Evolutionary conservation across 2,113 vertebrate genomes (phyloP).

Genomic region (Microtus oregoni): DNA sequence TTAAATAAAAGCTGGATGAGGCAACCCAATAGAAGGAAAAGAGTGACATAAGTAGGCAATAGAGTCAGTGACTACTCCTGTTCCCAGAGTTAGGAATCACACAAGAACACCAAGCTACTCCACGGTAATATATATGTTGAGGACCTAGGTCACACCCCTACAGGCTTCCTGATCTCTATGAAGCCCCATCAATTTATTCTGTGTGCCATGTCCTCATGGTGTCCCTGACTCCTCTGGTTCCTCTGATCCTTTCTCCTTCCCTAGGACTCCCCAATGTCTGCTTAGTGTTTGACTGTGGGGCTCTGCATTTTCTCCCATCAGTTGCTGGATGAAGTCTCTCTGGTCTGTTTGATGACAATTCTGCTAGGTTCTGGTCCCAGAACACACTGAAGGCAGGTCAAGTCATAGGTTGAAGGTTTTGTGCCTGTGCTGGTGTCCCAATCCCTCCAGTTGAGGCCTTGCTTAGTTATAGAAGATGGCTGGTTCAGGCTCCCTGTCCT

Average conservation of each 20-base stretch:
- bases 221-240: neutral
- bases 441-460: neutral
- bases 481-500: neutral
- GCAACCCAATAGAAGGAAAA: neutral
- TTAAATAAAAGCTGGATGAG: neutral
- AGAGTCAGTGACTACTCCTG: neutral
- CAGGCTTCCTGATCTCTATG: too few relatives aligned
- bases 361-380: neutral
- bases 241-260: neutral
- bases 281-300: neutral
- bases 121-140: neutral
- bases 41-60: neutral
- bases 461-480: neutral
- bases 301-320: neutral
- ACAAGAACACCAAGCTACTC: neutral
- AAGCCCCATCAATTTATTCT: neutral
- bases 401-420: neutral
- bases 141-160: too few relatives aligned
- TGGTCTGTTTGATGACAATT: neutral
- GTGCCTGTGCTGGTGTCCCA: neutral
- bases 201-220: neutral
- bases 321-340: neutral
- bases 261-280: neutral
- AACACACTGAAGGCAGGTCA: neutral
- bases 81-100: neutral